Conservation (phyloP, 2,113 vertebrate genomes). For the Cyprinodon tularosa region DNA sequence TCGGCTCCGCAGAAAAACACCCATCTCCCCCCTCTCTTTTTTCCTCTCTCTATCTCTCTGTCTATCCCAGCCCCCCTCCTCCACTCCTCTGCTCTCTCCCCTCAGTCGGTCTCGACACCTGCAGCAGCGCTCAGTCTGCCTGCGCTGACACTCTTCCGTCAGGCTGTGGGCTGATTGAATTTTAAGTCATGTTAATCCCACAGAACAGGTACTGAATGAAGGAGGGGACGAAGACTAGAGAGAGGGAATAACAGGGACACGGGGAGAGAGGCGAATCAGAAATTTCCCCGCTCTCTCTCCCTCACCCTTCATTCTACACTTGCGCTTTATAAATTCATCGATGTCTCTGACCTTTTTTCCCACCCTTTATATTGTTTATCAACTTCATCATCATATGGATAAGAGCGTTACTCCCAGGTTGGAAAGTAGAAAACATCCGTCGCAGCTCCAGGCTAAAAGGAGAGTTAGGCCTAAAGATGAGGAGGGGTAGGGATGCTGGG, state of each 20-base stretch:
- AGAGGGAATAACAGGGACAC: constrained; percentile 38
- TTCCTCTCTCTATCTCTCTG: constrained; percentile 22
- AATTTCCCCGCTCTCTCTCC: constrained; percentile 33
- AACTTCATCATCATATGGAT: constrained; percentile 26
- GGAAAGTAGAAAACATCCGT: constrained; percentile 24
- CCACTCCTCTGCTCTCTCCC: constrained; percentile 43
- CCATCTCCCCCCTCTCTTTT: constrained; percentile 47
- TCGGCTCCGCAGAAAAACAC: constrained; percentile 72
- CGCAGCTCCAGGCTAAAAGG: constrained; percentile 38
- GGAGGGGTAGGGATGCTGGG: constrained; percentile 19
- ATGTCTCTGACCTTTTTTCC: constrained; percentile 12
- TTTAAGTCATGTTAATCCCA: constrained; percentile 80
- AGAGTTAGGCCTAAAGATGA: constrained; percentile 23
- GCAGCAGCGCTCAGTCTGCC: constrained; percentile 72
- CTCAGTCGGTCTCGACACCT: constrained; percentile 69
- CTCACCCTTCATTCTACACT: constrained; percentile 35
- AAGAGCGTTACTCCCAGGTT: constrained; percentile 21
- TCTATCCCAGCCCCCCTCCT: constrained; percentile 33
- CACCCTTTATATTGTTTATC: background rate
- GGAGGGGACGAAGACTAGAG: constrained; percentile 46
- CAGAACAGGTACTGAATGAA: constrained; percentile 77
- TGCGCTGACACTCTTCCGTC: constrained; percentile 66
- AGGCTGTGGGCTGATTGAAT: constrained; percentile 77
- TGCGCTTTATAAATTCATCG: constrained; percentile 15
- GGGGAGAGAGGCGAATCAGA: constrained; percentile 30